phyloP scores from a whole-genome alignment of 2,797 vertebrate species.

The Coranthus polyacanthus region DNA sequence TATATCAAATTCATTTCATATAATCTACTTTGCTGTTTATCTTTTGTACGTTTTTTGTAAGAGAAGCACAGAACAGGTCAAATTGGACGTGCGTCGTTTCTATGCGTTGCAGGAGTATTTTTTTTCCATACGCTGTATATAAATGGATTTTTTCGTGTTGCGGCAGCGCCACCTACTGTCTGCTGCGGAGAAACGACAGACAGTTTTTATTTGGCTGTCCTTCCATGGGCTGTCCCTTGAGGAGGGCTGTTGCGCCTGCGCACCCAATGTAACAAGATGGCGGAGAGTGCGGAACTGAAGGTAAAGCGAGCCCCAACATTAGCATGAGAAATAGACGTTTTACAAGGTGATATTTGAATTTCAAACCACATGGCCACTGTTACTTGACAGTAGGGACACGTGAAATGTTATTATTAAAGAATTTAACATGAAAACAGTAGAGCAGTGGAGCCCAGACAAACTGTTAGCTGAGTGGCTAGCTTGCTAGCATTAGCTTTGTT shows the following conservation, averaged over 20 bases:
- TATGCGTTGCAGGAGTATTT: no score
- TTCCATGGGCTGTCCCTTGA: slow-evolving; percentile 56
- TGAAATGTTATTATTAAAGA: neutral
- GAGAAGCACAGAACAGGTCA: no score
- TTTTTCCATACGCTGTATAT: no score
- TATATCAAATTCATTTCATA: no score
- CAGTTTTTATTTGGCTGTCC: slow-evolving; percentile 7
- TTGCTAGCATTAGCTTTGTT: slow-evolving; percentile 84
- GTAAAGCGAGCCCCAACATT: slow-evolving; percentile 92
- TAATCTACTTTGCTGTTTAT: no score
- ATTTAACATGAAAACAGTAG: slow-evolving; percentile 28
- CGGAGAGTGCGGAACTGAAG: slow-evolving; percentile 99
- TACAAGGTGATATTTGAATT: slow-evolving; percentile 38
- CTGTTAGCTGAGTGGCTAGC: slow-evolving; percentile 76
- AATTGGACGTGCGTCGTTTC: no score
- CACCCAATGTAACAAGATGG: slow-evolving; percentile 95
- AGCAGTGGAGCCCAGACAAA: slow-evolving; percentile 23
- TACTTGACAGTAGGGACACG: slow-evolving; percentile 22
- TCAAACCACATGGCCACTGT: slow-evolving; percentile 3
- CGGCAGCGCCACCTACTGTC: slow-evolving; percentile 58
- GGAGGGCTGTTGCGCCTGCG: slow-evolving; percentile 76
- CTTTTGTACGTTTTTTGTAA: no score
- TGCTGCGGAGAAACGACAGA: neutral
- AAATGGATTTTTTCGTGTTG: no score
- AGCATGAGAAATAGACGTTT: slow-evolving; percentile 74